Evolutionary conservation across 92 coral and sea anemone species (phyloP), one percentile per base, ranked within the genome.

Genomic region (Palythoa heliodiscus): DNA sequence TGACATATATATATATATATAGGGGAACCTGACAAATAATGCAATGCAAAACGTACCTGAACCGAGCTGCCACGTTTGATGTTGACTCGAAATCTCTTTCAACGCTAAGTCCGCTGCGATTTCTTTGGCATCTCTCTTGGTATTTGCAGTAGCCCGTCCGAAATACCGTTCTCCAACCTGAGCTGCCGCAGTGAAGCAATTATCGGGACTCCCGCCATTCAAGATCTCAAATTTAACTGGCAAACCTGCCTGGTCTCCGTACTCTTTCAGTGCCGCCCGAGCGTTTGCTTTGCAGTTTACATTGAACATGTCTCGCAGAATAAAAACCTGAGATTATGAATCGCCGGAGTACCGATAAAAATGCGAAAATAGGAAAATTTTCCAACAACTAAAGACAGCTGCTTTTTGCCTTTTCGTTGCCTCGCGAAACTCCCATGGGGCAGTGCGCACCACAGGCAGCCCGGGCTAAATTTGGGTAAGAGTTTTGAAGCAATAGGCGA

Each of bases 101-200:
- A 93, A 83, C 73, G 98, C 98, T 52, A 92, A 86, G 85, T 93
- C 98, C 39, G 98, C 98, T 25, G 98, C 98, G 60, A 73, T 86
- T 53, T 93, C 95, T 69, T 93, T 93, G 16, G 98, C 98, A n/a
- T 93, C 98, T 82, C 88, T 92, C 91, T 92, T 93, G 40, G 90
- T 83, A 0, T 90, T 77, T 53, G 95, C 93, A 29, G 95, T 86
- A 37, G 95, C 95, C 38, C 90, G 85, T 22, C 72, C 89, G 60
- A 89, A 93, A 15, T 82, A 64, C 63, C 85, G 91, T 68, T 92
- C 93, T 29, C 97, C 97, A 1, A 93, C 87, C 75, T 83, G 81
- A 5, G 94, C 97, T 52, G 73, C 80, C 14, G 95, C 97, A 20
- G 79, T 87, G 52, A 87, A 93, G 64, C 85, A 43, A 43, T 5